Evolutionary conservation across 2,888 invertebrate genomes (phyloP).

Genomic region (Agrochola litura): DNA sequence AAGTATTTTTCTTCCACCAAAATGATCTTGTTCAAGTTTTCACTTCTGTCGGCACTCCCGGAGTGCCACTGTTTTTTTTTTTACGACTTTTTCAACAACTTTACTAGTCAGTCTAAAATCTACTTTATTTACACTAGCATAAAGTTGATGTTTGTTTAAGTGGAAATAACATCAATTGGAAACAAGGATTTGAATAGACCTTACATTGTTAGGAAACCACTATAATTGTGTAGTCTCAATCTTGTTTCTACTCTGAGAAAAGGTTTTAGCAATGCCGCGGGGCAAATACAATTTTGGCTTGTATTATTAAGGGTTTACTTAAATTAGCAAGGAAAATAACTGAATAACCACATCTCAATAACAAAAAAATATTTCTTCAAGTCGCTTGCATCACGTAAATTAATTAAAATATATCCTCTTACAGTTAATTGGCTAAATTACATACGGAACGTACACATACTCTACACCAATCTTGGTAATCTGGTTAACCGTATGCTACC

Average conservation of each 20-base stretch:
- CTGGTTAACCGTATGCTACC: constrained; percentile 26
- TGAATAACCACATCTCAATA: neutral
- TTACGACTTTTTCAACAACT: too few relatives aligned
- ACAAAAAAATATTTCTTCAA: neutral
- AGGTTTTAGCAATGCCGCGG: neutral
- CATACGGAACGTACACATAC: constrained; percentile 13
- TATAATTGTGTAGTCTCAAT: neutral
- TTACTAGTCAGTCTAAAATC: too few relatives aligned
- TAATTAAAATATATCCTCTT: constrained; percentile 23
- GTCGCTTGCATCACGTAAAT: neutral
- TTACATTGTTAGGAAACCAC: neutral
- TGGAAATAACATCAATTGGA: too few relatives aligned
- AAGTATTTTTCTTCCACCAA: too few relatives aligned
- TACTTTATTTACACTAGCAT: too few relatives aligned
- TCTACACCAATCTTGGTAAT: constrained; percentile 37
- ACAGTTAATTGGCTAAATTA: constrained; percentile 31
- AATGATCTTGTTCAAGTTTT: too few relatives aligned
- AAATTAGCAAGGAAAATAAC: neutral
- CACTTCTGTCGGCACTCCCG: too few relatives aligned
- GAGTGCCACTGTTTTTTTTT: too few relatives aligned
- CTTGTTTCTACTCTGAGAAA: neutral
- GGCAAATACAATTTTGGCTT: neutral
- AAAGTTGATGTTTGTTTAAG: too few relatives aligned
- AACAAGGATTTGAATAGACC: too few relatives aligned
- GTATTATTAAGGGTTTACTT: neutral